These are phyloP conservation scores for Equus quagga DNA, from an alignment of 2,113 vertebrate species.

Conservation along the genomic window DNA sequence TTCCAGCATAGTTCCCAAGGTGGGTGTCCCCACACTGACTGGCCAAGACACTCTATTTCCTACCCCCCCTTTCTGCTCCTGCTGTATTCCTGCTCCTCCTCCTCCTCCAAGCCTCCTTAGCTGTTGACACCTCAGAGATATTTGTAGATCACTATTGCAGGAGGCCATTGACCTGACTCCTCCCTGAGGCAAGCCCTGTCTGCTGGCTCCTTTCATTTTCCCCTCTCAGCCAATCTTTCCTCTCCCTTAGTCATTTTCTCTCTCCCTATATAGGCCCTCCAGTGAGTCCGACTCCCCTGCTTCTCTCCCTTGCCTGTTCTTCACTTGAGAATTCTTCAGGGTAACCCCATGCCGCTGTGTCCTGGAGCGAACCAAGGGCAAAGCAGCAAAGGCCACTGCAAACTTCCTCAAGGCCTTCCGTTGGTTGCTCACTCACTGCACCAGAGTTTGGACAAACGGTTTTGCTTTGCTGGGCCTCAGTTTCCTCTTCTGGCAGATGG, in stretches of 20 bases:
- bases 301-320: conserved; percentile 33
- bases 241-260: conserved; percentile 77
- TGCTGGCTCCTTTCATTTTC: conserved; percentile 72
- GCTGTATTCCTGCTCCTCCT: background rate
- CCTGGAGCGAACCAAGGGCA: background rate
- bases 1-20: conserved; percentile 13
- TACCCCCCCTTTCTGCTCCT: conserved; percentile 7
- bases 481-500: conserved; percentile 37
- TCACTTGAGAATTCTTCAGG: conserved; percentile 59
- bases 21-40: background rate
- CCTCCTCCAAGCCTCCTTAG: conserved; percentile 59
- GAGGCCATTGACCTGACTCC: conserved; percentile 76
- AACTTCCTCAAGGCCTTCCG: background rate
- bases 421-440: background rate
- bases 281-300: conserved; percentile 55
- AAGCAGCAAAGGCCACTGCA: background rate
- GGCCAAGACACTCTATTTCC: background rate
- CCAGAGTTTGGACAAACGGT: background rate
- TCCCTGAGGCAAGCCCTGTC: conserved; percentile 68
- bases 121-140: conserved; percentile 76
- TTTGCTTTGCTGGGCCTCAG: background rate
- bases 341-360: background rate
- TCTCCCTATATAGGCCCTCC: conserved; percentile 58
- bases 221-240: conserved; percentile 57
- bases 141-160: conserved; percentile 77